phyloP scores from a whole-genome alignment of 2,797 vertebrate genomes.

The Neomorphus geoffroyi region DNA sequence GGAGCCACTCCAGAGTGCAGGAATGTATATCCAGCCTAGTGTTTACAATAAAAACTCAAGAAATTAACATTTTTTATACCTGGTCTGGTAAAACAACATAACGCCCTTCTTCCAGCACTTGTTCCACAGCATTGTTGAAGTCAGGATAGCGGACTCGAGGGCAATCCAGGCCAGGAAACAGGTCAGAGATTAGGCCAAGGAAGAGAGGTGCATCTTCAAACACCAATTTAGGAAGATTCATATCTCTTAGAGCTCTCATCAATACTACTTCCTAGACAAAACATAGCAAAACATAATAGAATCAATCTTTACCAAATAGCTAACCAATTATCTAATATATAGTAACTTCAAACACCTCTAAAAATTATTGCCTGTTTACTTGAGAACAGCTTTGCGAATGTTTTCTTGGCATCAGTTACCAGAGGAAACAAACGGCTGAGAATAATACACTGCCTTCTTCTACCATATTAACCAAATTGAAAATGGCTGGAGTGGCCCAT shows the following conservation, averaged over 20 bases:
- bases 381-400: background rate
- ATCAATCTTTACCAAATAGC: background rate
- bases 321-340: background rate
- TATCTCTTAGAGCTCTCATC: conserved; percentile 95
- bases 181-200: conserved; percentile 92
- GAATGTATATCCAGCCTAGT: background rate
- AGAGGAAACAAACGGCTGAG: background rate
- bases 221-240: conserved; percentile 98
- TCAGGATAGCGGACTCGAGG: conserved; percentile 90
- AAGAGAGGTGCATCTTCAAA: conserved; percentile 97
- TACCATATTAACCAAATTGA: background rate
- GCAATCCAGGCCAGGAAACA: conserved; percentile 94
- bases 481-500: background rate
- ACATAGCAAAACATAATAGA: background rate
- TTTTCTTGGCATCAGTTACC: background rate
- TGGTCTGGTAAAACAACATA: conserved; percentile 85
- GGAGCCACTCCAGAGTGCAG: background rate
- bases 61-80: conserved; percentile 70
- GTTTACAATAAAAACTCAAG: background rate
- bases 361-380: background rate
- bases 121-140: conserved; percentile 91
- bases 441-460: background rate
- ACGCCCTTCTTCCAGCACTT: conserved; percentile 79
- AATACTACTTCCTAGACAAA: conserved; percentile 90
- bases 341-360: background rate